phyloP scores from a whole-genome alignment of 2,888 invertebrate genomes.

The Augochlorella aurata region DNA sequence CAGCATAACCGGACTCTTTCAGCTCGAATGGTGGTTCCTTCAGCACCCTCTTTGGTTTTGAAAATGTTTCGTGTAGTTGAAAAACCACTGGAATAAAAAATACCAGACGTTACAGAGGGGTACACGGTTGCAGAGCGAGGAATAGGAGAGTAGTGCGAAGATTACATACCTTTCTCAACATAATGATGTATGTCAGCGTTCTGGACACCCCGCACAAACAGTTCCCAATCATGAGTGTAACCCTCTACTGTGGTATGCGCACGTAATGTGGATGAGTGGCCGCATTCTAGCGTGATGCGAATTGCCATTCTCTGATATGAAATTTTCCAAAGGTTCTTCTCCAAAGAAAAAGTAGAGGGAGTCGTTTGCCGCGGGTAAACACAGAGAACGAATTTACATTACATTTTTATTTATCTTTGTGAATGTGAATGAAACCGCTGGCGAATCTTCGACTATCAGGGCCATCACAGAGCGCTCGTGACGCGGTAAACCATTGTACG shows the following conservation, averaged over 20 bases:
- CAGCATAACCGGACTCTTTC: constrained; percentile 97
- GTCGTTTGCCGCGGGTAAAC: constrained; percentile 44
- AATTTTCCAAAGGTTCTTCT: constrained; percentile 44
- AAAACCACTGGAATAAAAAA: constrained; percentile 86
- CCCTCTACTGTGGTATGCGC: constrained; percentile 93
- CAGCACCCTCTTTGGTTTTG: constrained; percentile 93
- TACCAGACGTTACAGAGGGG: not conserved
- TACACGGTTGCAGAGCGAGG: too few species aligned
- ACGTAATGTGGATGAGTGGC: constrained; percentile 93
- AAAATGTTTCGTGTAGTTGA: constrained; percentile 94
- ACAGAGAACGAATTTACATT: constrained; percentile 38
- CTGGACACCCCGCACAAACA: constrained; percentile 95
- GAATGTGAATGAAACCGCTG: constrained; percentile 39
- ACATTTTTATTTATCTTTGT: constrained; percentile 60
- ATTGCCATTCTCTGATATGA: constrained; percentile 84
- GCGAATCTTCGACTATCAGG: constrained; percentile 17
- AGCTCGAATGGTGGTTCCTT: constrained; percentile 95
- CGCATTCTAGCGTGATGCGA: constrained; percentile 94
- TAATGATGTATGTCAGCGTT: constrained; percentile 94
- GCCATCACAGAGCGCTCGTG: constrained; percentile 39
- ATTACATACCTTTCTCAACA: constrained; percentile 88
- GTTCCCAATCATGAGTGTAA: constrained; percentile 98
- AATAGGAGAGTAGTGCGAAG: not conserved
- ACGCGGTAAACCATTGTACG: constrained; percentile 46
- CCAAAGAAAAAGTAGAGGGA: constrained; percentile 48